phyloP scores from a whole-genome alignment of 2,888 invertebrate species.

The Erynnis tages region DNA sequence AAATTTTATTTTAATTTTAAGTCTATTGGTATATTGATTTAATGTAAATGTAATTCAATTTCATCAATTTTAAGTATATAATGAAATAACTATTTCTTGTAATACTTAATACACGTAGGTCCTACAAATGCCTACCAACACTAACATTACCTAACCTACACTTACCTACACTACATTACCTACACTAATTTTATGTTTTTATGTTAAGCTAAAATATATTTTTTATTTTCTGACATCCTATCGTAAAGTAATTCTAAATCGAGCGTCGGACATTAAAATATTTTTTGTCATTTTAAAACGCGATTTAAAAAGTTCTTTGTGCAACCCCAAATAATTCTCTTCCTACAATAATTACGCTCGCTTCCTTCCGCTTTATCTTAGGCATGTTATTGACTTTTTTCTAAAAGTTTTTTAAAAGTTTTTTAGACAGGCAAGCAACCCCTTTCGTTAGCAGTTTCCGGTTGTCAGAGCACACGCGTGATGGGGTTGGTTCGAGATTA shows the following conservation, averaged over 20 bases:
- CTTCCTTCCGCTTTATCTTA: constrained; percentile 30
- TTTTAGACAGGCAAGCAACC: constrained; percentile 68
- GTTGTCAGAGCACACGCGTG: constrained; percentile 51
- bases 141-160: neutral
- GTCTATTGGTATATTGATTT: too few species aligned
- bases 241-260: too few species aligned
- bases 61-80: too few species aligned
- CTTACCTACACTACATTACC: too few species aligned
- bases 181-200: neutral
- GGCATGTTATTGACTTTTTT: constrained; percentile 36
- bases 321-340: neutral
- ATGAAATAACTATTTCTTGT: too few species aligned
- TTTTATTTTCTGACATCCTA: too few species aligned
- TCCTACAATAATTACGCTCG: constrained; percentile 21
- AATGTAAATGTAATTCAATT: too few species aligned
- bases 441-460: constrained; percentile 59
- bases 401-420: constrained; percentile 43
- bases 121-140: neutral
- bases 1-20: too few species aligned
- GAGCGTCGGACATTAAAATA: too few species aligned
- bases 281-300: neutral
- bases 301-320: neutral
- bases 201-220: neutral
- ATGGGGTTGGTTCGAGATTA: constrained; percentile 45
- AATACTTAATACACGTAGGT: neutral